Base-by-base conservation (phyloP, 2,113 vertebrate genomes). In the Sus scrofa region DNA sequence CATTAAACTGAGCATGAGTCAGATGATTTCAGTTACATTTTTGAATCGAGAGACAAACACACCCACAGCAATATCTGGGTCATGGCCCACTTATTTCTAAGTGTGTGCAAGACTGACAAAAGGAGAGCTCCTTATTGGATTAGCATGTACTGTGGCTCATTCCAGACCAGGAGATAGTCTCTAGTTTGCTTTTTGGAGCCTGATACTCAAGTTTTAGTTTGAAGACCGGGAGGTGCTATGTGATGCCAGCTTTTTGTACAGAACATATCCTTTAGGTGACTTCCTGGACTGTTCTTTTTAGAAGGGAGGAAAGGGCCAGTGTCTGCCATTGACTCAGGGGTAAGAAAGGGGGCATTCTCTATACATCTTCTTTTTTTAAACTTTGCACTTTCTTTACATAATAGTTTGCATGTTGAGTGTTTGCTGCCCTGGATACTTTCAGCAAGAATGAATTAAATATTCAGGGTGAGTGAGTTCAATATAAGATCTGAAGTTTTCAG, bases 1-100 rank as follows among this genome's bases (percentile, higher is more conserved):
- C 11, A 77, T 30, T 67, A 39, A 54, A 26, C 3, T 79, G 34
- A 54, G 37, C 3, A 94, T 92, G n/a, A 20, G 20, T 71, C 63
- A 81, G 27, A 73, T 27, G 37, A 81, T 44, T 78, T 82, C 63
- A 71, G 65, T 77, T 73, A 86, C 30, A 78, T 75, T 94, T 89
- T 34, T 27, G n/a, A 67, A 27, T 2, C 2, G n/a, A 73, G 85
- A 83, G 79, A 15, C 20, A 79, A n/a, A 74, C 22, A 73, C 27
- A 85, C 44, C 70, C 20, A 52, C 20, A 44, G 44, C 6, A 58
- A 34, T 34, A 60, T 58, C n/a, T 68, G 44, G 65, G 65, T 82
- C 44, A 22, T 30, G 82, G 37, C 44, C 20, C 37, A 74, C 50
- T 84, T 60, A 73, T 37, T 74, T 79, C 73, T 74, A 50, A 78